A percentile compares a stretch with the other conserved stretches of the same genome.
phyloP scores from a whole-genome alignment of 2,888 invertebrate genomes.

The Acrobasis suavella region DNA sequence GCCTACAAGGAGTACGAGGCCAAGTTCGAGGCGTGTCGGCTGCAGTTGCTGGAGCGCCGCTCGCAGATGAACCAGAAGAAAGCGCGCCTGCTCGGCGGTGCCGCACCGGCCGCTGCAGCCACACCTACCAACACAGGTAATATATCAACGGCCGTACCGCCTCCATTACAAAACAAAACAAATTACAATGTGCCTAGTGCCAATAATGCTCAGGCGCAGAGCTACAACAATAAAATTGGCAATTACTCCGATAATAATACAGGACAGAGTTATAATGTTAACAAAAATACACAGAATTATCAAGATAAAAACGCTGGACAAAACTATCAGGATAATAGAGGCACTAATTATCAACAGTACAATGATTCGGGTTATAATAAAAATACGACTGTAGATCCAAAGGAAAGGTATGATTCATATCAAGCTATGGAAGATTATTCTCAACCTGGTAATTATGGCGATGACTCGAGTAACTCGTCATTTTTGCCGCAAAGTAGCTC shows the following conservation, averaged over 20 bases:
- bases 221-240: constrained; percentile 34
- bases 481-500: constrained; percentile 58
- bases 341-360: constrained; percentile 11
- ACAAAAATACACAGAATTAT: constrained; percentile 29
- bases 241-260: constrained; percentile 37
- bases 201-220: constrained; percentile 32
- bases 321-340: background rate
- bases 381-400: constrained; percentile 37
- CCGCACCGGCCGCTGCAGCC: constrained; percentile 33
- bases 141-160: constrained; percentile 44
- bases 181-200: constrained; percentile 33
- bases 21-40: constrained; percentile 93
- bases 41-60: constrained; percentile 89
- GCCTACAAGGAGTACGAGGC: constrained; percentile 93
- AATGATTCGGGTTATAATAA: constrained; percentile 10
- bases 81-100: constrained; percentile 51
- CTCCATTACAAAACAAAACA: constrained; percentile 40
- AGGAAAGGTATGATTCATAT: constrained; percentile 58
- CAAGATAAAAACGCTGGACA: constrained; percentile 37
- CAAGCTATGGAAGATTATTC: constrained; percentile 39
- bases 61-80: constrained; percentile 90
- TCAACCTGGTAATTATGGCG: constrained; percentile 31
- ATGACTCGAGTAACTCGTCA: constrained; percentile 41
- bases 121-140: constrained; percentile 34
- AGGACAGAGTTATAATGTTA: constrained; percentile 31